Evolutionary conservation across 2,113 vertebrate species (phyloP), one percentile per base, ranked within the genome.

Genomic region (Macquaria ambigua): DNA sequence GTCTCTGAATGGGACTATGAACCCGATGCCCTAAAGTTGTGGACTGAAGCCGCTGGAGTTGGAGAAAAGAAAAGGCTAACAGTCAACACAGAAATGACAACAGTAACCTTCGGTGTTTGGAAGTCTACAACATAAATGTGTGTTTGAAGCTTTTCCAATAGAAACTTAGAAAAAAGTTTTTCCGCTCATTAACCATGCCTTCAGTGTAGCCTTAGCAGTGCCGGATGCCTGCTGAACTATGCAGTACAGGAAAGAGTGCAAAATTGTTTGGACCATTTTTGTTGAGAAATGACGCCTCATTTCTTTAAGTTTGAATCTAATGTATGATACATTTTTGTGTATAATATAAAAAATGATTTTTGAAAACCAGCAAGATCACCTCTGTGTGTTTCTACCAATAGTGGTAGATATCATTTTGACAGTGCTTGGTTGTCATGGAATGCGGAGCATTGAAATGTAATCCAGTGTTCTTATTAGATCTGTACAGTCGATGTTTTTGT

Each of bases 211-310:
- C 86, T 85, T 86, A 89, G 85, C 89, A 87, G 79, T 15, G 87
- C 76, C 37, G 83, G 70, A 76, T 50, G 84, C 88, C 92, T 92
- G 92, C 86, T 83, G 85, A 92, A 81, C 90, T 90, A 89, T 91
- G 90, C 85, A 89, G 83, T 78, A 75, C 79, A 58, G 59, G 41
- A 61, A 1, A 7, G 74, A 31, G 70, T 59, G 79, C 69, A 72
- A 61, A 73, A 1, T 21, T 31, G 28, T 31, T 31, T 31, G 28
- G 28, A 31, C 28, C 28, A 5, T 41, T 41, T 64, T 23, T 64
- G 66, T 73, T 70, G 12, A 20, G 34, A 64, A 53, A 53, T 46
- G 6, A 67, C 14, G 55, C 43, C 50, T 83, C 21, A 14, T 70
- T 62, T 79, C 23, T 72, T 75, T 34, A 6, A 18, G 50, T 70